Evolutionary conservation across 2,113 vertebrate genomes (phyloP), one percentile per base, ranked within the genome.

Genomic region (Pterocles burchelli): DNA sequence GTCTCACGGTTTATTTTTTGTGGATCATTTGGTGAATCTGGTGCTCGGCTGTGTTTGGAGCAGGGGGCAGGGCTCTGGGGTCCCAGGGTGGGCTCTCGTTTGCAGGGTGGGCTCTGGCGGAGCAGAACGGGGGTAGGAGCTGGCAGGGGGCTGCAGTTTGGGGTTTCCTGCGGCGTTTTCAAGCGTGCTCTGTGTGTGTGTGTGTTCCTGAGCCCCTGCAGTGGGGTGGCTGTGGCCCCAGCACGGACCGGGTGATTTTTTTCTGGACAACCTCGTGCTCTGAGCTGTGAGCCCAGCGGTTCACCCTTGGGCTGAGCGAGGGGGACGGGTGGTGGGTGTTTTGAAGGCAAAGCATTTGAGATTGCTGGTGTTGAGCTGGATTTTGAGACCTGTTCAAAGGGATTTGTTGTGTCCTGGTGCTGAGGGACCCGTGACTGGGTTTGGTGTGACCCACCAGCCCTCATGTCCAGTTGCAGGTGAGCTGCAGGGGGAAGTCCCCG

Each of bases 11-110:
- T 11, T 66, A 13, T 54, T 46, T 46, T 29, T 5, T 31, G 48
- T 13, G 6, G 43, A 4, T 5, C 28, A 4, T 52, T 65, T 0
- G 0, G 10, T 61, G 22, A 49, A 57, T 19, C 7, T 1, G 1
- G 7, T 1, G 4, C 12, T 85, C 25, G 43, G 22, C 58, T 43
- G 29, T 6, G 0, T 67, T 82, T 65, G 48, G 51, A 61, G 58
- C 68, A 34, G 36, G 24, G 24, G 34, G 17, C 8, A 11, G 4
- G 5, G 29, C 31, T 85, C 24, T 22, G 25, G 29, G 17, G 28
- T 41, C 17, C 7, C 21, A 13, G 43, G 31, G 18, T 55, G 57
- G 59, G n/a, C 46, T 81, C 38, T 34, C 0, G 2, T 46, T 38
- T 17, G 38, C 33, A 18, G 33, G 43, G 21, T 1, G 1, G 52